These are phyloP conservation scores for Halocynthia aurantium DNA, from an alignment of 23 tunicate genomes.

Conservation along the genomic window DNA sequence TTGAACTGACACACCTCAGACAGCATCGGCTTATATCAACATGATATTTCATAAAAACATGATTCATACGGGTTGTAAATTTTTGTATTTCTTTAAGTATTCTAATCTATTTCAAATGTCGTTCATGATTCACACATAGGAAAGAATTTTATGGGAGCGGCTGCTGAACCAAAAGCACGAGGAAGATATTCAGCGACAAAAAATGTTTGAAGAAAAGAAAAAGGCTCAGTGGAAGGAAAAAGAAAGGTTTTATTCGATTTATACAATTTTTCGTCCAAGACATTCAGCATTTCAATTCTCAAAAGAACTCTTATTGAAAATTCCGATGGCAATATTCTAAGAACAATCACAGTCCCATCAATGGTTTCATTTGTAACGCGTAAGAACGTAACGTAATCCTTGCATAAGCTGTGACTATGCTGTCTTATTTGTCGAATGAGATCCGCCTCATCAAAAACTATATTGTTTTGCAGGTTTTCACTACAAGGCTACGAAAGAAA, in stretches of 20 bases:
- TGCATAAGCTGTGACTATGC: neutral
- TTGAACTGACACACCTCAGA: too few species aligned
- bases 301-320: too few species aligned
- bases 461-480: constrained; percentile 1
- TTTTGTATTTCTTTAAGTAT: too few species aligned
- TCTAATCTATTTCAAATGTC: neutral
- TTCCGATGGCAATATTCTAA: too few species aligned
- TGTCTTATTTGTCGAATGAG: neutral
- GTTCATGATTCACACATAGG: constrained; percentile 9
- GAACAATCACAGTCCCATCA: too few species aligned
- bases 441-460: neutral
- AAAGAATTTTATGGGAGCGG: constrained; percentile 27
- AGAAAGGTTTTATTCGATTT: constrained; percentile 23
- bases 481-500: constrained; percentile 31
- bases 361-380: too few species aligned
- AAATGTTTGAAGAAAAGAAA: constrained; percentile 32
- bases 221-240: constrained; percentile 16
- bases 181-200: constrained; percentile 29
- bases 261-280: neutral
- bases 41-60: too few species aligned
- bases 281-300: too few species aligned
- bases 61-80: too few species aligned
- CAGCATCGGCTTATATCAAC: too few species aligned
- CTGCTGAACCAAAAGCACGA: constrained; percentile 20
- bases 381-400: too few species aligned